Evolutionary conservation across 2,888 invertebrate genomes (phyloP).

Genomic region (Zaprionus lineosus): DNA sequence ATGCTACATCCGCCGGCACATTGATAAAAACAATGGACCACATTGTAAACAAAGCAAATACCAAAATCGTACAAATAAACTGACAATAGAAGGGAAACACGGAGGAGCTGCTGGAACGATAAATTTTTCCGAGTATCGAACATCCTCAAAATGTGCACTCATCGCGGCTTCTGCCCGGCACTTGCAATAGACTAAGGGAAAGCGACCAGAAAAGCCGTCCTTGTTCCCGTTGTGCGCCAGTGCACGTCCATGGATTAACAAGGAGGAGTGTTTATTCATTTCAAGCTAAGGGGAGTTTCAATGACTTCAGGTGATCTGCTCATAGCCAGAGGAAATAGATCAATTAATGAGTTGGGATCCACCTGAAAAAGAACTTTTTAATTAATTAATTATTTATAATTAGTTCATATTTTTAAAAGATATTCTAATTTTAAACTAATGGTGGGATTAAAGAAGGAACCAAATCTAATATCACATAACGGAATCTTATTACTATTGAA

Average conservation of each 20-base stretch:
- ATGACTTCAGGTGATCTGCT: slow-evolving; percentile 14
- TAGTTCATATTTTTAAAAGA: too few relatives aligned
- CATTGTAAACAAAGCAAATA: slow-evolving; percentile 55
- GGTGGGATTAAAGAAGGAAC: too few relatives aligned
- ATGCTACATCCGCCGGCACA: slow-evolving; percentile 38
- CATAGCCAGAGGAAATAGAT: too few relatives aligned
- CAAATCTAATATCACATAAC: too few relatives aligned
- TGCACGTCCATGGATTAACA: slow-evolving; percentile 55
- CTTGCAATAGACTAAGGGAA: slow-evolving; percentile 42
- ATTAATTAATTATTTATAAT: too few relatives aligned
- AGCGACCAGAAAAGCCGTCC: slow-evolving; percentile 39
- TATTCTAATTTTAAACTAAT: too few relatives aligned
- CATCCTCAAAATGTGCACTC: slow-evolving; percentile 51
- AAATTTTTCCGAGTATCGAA: slow-evolving; percentile 46
- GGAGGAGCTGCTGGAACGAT: slow-evolving; percentile 48
- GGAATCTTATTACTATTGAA: too few relatives aligned
- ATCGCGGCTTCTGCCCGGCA: slow-evolving; percentile 42
- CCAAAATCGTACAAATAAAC: slow-evolving; percentile 55
- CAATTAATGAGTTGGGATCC: too few relatives aligned
- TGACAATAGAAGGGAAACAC: slow-evolving; percentile 31
- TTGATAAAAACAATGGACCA: slow-evolving; percentile 64
- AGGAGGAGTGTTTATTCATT: slow-evolving; percentile 30
- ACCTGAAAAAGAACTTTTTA: too few relatives aligned
- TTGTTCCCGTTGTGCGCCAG: slow-evolving; percentile 39
- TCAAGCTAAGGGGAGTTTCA: not conserved